These are phyloP conservation scores for Oostethus manadensis DNA, from an alignment of 2,113 vertebrate species.

Conservation along the genomic window DNA sequence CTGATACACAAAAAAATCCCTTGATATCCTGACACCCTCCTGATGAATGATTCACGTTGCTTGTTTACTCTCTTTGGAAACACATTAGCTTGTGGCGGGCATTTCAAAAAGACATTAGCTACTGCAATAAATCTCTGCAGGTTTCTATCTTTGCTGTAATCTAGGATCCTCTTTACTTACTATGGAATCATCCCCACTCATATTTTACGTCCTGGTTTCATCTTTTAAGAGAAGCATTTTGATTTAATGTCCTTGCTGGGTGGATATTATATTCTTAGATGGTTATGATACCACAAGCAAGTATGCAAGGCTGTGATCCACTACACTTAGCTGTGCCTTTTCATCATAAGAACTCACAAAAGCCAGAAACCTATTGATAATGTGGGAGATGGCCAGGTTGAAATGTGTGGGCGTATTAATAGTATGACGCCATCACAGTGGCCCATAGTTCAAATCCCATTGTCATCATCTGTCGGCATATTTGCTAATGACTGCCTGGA, in stretches of 20 bases:
- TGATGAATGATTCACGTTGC: slow-evolving; percentile 30
- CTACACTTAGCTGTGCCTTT: slow-evolving; percentile 21
- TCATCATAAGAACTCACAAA: slow-evolving; percentile 6
- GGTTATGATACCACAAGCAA: slow-evolving; percentile 8
- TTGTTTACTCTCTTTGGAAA: slow-evolving; percentile 50
- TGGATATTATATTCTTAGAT: slow-evolving; percentile 19
- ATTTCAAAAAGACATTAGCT: slow-evolving; percentile 38
- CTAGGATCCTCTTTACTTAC: slow-evolving; percentile 2
- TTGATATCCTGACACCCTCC: slow-evolving; percentile 10
- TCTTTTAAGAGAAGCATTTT: slow-evolving; percentile 12
- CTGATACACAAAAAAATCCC: slow-evolving; percentile 16
- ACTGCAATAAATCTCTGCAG: slow-evolving; percentile 24
- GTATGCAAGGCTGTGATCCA: slow-evolving; percentile 19
- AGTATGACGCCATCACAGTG: slow-evolving; percentile 16
- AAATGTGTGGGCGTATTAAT: slow-evolving; percentile 8
- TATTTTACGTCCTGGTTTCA: background rate
- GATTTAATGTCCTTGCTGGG: slow-evolving; percentile 5
- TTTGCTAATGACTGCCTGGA: slow-evolving; percentile 14
- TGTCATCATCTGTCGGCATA: slow-evolving; percentile 27
- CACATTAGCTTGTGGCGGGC: slow-evolving; percentile 34
- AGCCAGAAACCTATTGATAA: slow-evolving; percentile 16
- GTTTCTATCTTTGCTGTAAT: slow-evolving; percentile 14
- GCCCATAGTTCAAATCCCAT: slow-evolving; percentile 24
- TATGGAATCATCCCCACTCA: slow-evolving; percentile 13
- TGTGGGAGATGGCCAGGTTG: background rate